Evolutionary conservation across 2,113 vertebrate species (phyloP), one percentile per base, ranked within the genome.

Genomic region (Dolichallabes microphthalmus): DNA sequence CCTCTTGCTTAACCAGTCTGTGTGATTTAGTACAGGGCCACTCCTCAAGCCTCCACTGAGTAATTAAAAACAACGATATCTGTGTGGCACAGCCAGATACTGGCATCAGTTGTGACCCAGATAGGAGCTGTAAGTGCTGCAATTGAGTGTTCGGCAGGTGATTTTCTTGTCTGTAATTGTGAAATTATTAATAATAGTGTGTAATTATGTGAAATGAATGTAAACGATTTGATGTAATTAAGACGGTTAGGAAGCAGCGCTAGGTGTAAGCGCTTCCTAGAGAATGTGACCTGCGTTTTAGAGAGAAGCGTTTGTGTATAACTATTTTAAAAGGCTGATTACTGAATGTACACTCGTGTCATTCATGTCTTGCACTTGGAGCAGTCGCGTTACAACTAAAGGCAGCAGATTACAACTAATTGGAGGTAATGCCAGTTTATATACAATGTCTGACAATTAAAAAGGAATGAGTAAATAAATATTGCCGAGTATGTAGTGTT

Each of bases 131-230:
- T 85, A 66, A 85, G 83, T 82, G 86, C 83, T 80, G 75, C 17
- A 61, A 35, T 91, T 83, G 91, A 90, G 92, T 91, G 91, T 84
- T 75, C 90, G 91, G 92, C 92, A 92, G 92, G 89, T 86, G 82
- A 84, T 88, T 90, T 80, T 93, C 92, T 93, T 94, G 93, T 93
- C 91, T 94, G 91, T 95, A 95, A 95, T 95, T 95, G 94, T 91
- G 91, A 92, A 93, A 92, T 94, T 93, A 94, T 94, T 94, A 95
- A 94, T 94, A 93, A 95, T 94, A 93, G 93, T 91, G 91, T 92
- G 93, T 94, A 95, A 94, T 95, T 95, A 94, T 94, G 92, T 93
- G 94, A 94, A 95, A 94, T 93, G 82, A 86, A 85, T 82, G 87
- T 85, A 82, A 84, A 88, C 75, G 79, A 83, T 75, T 76, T 66